phyloP scores from a whole-genome alignment of 2,113 vertebrate genomes.

The Ramphastos sulfuratus region DNA sequence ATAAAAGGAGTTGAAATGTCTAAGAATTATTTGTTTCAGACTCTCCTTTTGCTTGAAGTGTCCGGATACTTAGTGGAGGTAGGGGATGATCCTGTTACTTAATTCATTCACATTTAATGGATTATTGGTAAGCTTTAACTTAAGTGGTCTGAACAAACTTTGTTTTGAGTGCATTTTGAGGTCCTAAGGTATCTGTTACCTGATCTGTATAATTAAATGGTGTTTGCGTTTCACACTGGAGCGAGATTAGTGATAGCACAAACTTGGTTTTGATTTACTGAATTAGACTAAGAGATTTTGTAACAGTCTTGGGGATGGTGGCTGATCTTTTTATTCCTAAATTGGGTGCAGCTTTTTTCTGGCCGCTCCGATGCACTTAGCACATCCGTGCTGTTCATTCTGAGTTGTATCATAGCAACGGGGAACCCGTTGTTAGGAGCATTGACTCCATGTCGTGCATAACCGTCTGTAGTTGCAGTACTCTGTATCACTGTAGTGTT shows the following conservation, averaged over 20 bases:
- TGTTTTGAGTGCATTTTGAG: background rate
- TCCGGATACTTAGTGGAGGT: background rate
- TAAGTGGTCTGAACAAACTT: background rate
- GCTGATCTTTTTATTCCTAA: background rate
- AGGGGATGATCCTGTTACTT: background rate
- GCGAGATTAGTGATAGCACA: background rate
- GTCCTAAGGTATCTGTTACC: background rate
- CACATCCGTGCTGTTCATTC: background rate
- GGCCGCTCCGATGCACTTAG: background rate
- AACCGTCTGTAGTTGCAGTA: background rate
- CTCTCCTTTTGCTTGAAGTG: background rate
- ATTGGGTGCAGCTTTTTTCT: background rate
- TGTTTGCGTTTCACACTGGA: background rate
- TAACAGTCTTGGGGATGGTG: background rate
- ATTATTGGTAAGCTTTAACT: background rate
- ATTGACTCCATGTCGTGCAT: rapidly evolving
- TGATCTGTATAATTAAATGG: background rate
- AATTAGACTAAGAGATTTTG: background rate
- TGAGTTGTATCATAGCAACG: rapidly evolving
- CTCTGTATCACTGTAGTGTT: background rate
- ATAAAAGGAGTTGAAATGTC: background rate
- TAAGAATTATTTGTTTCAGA: background rate
- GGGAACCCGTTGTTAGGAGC: background rate
- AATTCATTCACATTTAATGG: background rate
- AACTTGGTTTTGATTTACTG: background rate